phyloP scores from a whole-genome alignment of 2,797 vertebrate genomes.

The Protosalanx chinensis region DNA sequence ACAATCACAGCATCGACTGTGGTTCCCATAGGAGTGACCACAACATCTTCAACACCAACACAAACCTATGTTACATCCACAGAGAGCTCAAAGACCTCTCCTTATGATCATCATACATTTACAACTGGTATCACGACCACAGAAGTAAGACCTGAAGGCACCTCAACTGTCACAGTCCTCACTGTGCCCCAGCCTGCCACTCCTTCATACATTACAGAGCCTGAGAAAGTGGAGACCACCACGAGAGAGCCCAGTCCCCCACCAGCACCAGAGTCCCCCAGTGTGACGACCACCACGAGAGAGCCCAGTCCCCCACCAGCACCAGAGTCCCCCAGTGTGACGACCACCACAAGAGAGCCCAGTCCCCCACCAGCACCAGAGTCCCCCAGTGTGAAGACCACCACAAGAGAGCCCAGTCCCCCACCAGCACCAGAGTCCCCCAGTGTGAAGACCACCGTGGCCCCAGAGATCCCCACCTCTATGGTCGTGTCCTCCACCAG shows the following conservation, averaged over 20 bases:
- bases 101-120: conserved; percentile 18
- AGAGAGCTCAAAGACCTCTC: conserved; percentile 13
- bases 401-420: conserved; percentile 22
- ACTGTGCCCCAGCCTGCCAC: conserved; percentile 15
- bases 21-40: conserved; percentile 14
- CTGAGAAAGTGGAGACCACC: conserved; percentile 13
- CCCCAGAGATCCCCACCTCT: conserved; percentile 32
- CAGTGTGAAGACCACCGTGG: conserved; percentile 22
- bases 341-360: conserved; percentile 22
- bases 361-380: conserved; percentile 10
- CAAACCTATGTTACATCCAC: conserved; percentile 13
- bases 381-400: conserved; percentile 14
- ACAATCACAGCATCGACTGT: conserved; percentile 33
- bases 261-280: conserved; percentile 14
- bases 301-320: conserved; percentile 17
- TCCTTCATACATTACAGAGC: neutral
- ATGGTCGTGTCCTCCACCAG: conserved; percentile 47
- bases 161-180: neutral
- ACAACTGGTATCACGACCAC: conserved; percentile 22
- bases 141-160: neutral
- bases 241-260: conserved; percentile 21
- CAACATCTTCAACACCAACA: conserved; percentile 21
- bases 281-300: conserved; percentile 22
- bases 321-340: neutral
- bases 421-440: conserved; percentile 15